phyloP scores from a whole-genome alignment of 2,113 vertebrate species.

The Rhinopomastus cyanomelas region DNA sequence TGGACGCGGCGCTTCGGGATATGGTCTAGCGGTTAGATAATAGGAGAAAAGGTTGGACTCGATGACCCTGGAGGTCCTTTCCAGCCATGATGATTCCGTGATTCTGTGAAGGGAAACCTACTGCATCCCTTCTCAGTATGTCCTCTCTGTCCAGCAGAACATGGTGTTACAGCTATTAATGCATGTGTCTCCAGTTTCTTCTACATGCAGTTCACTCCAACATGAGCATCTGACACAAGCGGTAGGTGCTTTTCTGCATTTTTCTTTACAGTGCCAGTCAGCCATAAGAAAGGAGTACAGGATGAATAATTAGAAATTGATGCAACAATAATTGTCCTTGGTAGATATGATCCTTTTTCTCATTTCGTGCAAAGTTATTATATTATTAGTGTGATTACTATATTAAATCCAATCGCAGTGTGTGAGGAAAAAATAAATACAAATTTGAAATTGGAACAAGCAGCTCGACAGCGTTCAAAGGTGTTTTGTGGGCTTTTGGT shows the following conservation, averaged over 20 bases:
- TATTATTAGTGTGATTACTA: conserved; percentile 12
- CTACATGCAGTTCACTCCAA: background rate
- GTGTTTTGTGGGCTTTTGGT: background rate
- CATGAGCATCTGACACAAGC: background rate
- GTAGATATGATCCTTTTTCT: background rate
- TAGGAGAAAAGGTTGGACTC: too few species aligned
- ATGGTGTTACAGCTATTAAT: background rate
- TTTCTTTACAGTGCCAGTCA: background rate
- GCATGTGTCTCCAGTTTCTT: background rate
- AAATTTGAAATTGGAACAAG: conserved; percentile 33
- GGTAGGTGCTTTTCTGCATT: background rate
- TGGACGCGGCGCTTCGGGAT: too few species aligned
- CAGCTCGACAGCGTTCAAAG: background rate
- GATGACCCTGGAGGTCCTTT: too few species aligned
- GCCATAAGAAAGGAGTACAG: background rate
- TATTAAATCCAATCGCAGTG: conserved; percentile 1
- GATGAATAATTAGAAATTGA: background rate
- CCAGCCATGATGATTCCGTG: too few species aligned
- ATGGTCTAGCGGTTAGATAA: too few species aligned
- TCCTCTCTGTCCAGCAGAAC: background rate
- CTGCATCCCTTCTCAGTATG: background rate
- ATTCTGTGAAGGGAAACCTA: background rate
- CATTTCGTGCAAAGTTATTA: conserved; percentile 5
- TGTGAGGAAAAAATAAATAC: conserved; percentile 33
- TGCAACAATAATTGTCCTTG: background rate